Base-by-base conservation (phyloP, 2,888 invertebrate species). In the Lamellibrachia columna region DNA sequence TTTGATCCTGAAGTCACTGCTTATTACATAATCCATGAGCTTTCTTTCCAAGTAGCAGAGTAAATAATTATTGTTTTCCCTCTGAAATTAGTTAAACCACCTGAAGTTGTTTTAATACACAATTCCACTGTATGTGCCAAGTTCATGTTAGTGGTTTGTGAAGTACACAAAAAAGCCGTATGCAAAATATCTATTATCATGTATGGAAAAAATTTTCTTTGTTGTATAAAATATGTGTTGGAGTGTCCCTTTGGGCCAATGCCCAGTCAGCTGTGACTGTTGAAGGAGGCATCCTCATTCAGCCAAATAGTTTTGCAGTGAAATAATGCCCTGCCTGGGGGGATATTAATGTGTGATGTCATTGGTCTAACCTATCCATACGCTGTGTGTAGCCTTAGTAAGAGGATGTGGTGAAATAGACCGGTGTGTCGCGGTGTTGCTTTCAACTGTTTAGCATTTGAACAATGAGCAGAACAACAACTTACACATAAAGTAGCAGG, bases 371-470 rank as follows among this genome's bases (percentile, higher is more conserved):
- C 75, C 6, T 75, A 75, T 75, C 75, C 75, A 6, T 11, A 6
- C 75, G 75, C 75, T n/a, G 22, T 75, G 15, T 75, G 75, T 40
- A 22, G 75, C 15, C 22, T 2, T n/a, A 22, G n/a, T 11, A 75
- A 4, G 75, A 75, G 75, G 75, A 75, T 75, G 75, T 75, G 75
- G 75, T 75, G 75, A 75, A 75, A 75, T n/a, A 75, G 75, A 75
- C 75, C 75, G 75, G 75, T 15, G 75, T 75, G 75, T 75, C 75
- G 22, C 75, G 4, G 75, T 75, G 75, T 75, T 75, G 75, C 75
- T 75, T 75, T 75, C 75, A 75, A 15, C 75, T 75, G 75, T 75
- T 75, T 75, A 75, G 75, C 75, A 75, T 75, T 75, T 75, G 75
- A 22, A 75, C 75, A 75, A 75, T 75, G 22, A 15, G 15, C 22